These are phyloP conservation scores for Calliscelio sp. DNA, from an alignment of 2,888 invertebrate species.

Conservation along the genomic window DNA sequence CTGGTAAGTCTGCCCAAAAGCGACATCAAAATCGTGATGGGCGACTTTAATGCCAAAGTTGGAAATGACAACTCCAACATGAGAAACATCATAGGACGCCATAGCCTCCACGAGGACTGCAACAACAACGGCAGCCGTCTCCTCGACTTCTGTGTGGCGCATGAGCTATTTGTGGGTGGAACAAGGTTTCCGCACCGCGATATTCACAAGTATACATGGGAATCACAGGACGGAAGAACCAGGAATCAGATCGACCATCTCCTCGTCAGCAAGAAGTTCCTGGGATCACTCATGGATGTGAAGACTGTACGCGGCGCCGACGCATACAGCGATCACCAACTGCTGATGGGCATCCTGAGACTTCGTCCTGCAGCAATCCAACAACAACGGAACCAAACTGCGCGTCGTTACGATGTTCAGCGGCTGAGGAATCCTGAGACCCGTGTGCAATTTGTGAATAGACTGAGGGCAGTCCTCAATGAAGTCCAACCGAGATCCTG, in stretches of 20 bases:
- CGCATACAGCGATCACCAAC: constrained; percentile 48
- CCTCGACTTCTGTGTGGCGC: constrained; percentile 24
- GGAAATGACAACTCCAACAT: constrained; percentile 24
- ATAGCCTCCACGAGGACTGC: constrained; percentile 29
- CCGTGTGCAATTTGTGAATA: constrained; percentile 9
- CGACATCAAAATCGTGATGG: constrained; percentile 25
- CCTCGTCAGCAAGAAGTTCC: constrained; percentile 27
- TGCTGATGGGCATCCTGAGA: constrained; percentile 27
- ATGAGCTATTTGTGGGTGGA: constrained; percentile 36
- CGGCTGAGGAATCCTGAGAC: constrained; percentile 18
- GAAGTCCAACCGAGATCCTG: constrained; percentile 4
- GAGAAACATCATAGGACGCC: background rate
- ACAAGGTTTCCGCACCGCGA: constrained; percentile 42
- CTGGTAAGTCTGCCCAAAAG: constrained; percentile 1
- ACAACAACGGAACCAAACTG: constrained; percentile 1
- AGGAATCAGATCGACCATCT: constrained; percentile 47
- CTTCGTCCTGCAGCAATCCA: constrained; percentile 12
- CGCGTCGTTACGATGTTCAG: constrained; percentile 32
- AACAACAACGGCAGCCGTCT: constrained; percentile 43
- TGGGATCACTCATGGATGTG: constrained; percentile 35
- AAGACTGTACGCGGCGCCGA: constrained; percentile 28
- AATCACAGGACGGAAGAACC: constrained; percentile 27
- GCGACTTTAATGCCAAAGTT: constrained; percentile 31
- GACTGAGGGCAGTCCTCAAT: background rate
- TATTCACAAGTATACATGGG: constrained; percentile 49